These are phyloP conservation scores for Labroides dimidiatus DNA, from an alignment of 2,797 vertebrate genomes.

Conservation along the genomic window DNA sequence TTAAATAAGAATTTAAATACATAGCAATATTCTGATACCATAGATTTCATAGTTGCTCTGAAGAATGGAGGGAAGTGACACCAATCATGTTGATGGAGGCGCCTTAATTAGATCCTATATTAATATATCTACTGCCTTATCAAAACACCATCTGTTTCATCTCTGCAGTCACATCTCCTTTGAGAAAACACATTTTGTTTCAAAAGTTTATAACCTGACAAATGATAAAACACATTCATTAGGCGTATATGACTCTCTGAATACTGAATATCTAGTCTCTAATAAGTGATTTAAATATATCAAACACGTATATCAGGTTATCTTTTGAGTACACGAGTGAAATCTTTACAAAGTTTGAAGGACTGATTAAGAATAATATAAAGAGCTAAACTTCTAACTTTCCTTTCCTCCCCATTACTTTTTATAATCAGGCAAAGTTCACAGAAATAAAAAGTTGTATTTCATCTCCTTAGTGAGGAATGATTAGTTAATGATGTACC, in stretches of 20 bases:
- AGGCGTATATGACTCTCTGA: too few species aligned
- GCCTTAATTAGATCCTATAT: not conserved
- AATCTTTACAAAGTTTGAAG: not conserved
- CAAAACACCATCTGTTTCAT: not conserved
- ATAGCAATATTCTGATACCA: conserved; percentile 17
- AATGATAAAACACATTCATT: too few species aligned
- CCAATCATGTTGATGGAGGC: not conserved
- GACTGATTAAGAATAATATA: not conserved
- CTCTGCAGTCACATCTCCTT: too few species aligned
- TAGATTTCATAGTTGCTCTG: conserved; percentile 1
- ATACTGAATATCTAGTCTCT: too few species aligned
- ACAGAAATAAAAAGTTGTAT: not conserved
- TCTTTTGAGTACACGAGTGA: too few species aligned
- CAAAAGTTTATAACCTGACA: too few species aligned
- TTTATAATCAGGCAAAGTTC: not conserved
- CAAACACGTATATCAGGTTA: not conserved
- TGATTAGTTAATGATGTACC: not conserved
- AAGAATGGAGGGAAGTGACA: conserved; percentile 8
- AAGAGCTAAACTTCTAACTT: not conserved
- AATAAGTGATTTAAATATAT: not conserved
- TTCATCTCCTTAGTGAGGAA: not conserved
- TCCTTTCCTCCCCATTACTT: not conserved
- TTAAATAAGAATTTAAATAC: conserved; percentile 39
- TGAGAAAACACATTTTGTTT: too few species aligned
- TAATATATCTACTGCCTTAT: not conserved